phyloP scores from a whole-genome alignment of 1,140 invertebrate genomes.

The Asbolus verrucosus region DNA sequence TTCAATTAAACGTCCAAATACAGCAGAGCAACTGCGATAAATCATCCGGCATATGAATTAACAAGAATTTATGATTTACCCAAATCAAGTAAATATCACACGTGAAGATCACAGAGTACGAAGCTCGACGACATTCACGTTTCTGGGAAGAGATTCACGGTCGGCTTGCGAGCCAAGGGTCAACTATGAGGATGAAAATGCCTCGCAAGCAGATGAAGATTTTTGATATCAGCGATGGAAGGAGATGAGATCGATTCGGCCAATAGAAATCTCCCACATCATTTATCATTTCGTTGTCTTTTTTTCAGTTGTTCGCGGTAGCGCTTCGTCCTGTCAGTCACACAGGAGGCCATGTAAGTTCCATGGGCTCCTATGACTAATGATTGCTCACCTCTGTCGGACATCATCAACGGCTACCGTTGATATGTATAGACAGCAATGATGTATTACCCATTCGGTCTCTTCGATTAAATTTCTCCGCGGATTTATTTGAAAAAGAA shows the following conservation, averaged over 20 bases:
- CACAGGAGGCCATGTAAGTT: neutral
- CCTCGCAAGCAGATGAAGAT: conserved; percentile 7
- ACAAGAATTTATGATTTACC: conserved; percentile 40
- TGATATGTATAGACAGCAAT: conserved; percentile 12
- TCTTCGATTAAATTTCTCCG: too few species aligned
- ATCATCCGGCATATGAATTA: conserved; percentile 29
- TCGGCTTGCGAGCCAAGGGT: conserved; percentile 14
- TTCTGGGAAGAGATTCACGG: conserved; percentile 36
- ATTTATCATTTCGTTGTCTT: conserved; percentile 24
- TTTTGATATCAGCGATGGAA: conserved; percentile 8
- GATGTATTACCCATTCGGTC: too few species aligned
- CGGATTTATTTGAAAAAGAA: too few species aligned
- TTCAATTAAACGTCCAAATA: conserved; percentile 34
- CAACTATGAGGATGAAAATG: conserved; percentile 13
- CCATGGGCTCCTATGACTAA: conserved; percentile 35
- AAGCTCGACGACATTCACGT: neutral
- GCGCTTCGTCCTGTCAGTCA: conserved; percentile 37
- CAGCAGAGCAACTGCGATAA: neutral
- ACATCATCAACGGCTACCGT: conserved; percentile 38
- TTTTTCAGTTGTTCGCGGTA: conserved; percentile 35
- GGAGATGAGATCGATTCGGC: conserved; percentile 3
- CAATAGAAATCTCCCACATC: neutral
- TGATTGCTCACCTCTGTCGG: conserved; percentile 41
- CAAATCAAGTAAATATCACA: conserved; percentile 43
- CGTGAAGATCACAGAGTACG: conserved; percentile 27